phyloP scores from a whole-genome alignment of 2,888 invertebrate species.

The Drosophila mimetica region DNA sequence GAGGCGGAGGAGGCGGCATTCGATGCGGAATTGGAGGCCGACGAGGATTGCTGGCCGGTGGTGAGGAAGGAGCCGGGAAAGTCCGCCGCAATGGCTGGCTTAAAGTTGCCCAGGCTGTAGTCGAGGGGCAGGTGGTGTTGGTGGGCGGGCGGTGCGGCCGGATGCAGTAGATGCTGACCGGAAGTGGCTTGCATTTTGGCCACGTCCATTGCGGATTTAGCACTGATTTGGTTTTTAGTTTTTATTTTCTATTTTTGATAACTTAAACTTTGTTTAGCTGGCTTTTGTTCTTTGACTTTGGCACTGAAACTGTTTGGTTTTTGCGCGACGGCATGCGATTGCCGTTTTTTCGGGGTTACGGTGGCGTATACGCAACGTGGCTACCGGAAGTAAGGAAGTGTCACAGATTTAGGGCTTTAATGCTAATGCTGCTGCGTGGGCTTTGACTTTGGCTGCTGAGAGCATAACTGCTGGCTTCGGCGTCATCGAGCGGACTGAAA shows the following conservation, averaged over 20 bases:
- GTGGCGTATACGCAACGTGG: slow-evolving; percentile 49
- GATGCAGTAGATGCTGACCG: slow-evolving; percentile 67
- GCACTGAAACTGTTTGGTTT: slow-evolving; percentile 32
- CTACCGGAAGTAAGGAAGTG: slow-evolving; percentile 39
- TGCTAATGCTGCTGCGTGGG: slow-evolving; percentile 52
- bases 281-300: slow-evolving; percentile 35
- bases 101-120: slow-evolving; percentile 83
- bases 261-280: slow-evolving; percentile 10
- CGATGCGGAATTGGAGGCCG: slow-evolving; percentile 45
- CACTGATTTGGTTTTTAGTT: slow-evolving; percentile 22
- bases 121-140: slow-evolving; percentile 82
- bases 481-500: slow-evolving; percentile 82
- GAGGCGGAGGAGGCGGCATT: slow-evolving; percentile 39
- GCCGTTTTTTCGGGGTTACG: slow-evolving; percentile 15
- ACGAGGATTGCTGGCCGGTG: slow-evolving; percentile 69
- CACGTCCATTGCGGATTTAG: slow-evolving; percentile 74
- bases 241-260: slow-evolving; percentile 13
- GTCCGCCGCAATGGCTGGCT: slow-evolving; percentile 81
- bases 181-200: slow-evolving; percentile 72
- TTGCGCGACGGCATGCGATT: slow-evolving; percentile 49
- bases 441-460: slow-evolving; percentile 33
- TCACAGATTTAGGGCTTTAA: slow-evolving; percentile 46
- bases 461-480: slow-evolving; percentile 76
- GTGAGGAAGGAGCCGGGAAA: slow-evolving; percentile 80
- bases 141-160: slow-evolving; percentile 61